Percentiles rank a stretch among this genome's conserved stretches.
These are phyloP conservation scores for Pristiophorus japonicus DNA, from an alignment of 2,113 vertebrate species.

Conservation along the genomic window DNA sequence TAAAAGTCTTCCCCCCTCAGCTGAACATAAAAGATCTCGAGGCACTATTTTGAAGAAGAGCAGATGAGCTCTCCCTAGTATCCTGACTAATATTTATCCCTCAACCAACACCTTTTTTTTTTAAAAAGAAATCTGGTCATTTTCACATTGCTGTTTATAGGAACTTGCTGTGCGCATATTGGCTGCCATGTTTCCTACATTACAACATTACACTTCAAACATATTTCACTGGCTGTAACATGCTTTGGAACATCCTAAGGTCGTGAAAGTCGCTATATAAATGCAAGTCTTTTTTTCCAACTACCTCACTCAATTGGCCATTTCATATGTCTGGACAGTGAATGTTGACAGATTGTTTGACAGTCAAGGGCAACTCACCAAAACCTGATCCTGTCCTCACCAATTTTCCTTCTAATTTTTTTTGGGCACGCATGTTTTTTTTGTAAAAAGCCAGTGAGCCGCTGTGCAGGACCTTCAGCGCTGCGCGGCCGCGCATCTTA, in stretches of 20 bases:
- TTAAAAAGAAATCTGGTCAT: neutral
- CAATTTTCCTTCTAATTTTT: no score
- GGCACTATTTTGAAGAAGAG: neutral
- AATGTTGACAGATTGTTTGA: neutral
- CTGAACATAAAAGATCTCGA: neutral
- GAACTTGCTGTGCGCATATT: neutral
- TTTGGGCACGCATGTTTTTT: no score
- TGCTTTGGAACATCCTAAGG: neutral
- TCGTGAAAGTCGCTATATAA: neutral
- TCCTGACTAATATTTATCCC: no score
- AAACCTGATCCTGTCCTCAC: neutral
- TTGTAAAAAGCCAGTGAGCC: no score
- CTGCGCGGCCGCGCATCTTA: no score
- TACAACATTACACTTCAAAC: neutral
- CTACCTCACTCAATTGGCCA: neutral
- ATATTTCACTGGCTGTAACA: neutral
- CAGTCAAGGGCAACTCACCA: neutral
- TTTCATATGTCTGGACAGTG: neutral
- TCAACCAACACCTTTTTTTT: neutral
- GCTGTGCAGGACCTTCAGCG: no score
- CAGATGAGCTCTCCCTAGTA: neutral
- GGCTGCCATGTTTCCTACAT: neutral
- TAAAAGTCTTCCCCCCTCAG: neutral
- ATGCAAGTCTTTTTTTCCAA: neutral
- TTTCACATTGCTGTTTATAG: neutral